Percentiles rank a stretch among this genome's conserved stretches.
Conservation (phyloP, 2,797 vertebrate genomes). For the Danio jaintianensis region DNA sequence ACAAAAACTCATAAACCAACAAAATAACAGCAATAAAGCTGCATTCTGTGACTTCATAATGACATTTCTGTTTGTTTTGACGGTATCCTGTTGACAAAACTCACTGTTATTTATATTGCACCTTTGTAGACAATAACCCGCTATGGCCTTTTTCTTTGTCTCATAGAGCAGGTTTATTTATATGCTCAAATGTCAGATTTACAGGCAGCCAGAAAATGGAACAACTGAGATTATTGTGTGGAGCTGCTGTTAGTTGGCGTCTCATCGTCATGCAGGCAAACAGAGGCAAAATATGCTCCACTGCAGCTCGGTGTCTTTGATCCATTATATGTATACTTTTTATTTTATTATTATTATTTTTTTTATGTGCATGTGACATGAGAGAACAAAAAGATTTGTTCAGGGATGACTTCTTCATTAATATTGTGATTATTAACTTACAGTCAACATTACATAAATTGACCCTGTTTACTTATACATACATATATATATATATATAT, state of each 20-base stretch:
- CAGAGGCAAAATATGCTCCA: not conserved
- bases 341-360: too few species aligned
- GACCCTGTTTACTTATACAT: too few species aligned
- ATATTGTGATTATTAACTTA: not conserved
- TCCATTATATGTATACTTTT: conserved; percentile 10
- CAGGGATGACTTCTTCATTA: not conserved
- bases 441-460: too few species aligned
- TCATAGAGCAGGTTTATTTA: conserved; percentile 21
- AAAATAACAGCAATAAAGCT: conserved; percentile 2
- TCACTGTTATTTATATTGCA: conserved; percentile 34
- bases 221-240: conserved; percentile 27
- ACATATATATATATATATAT: too few species aligned
- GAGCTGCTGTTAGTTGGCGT: conserved; percentile 21
- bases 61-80: conserved; percentile 36
- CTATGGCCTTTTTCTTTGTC: conserved; percentile 21
- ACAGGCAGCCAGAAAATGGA: conserved; percentile 24
- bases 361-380: conserved; percentile 3
- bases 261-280: conserved; percentile 11
- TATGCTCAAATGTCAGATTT: conserved; percentile 44
- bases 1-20: not conserved
- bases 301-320: conserved; percentile 10
- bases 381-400: conserved; percentile 14
- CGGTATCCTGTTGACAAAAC: conserved; percentile 26
- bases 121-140: conserved; percentile 12
- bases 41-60: conserved; percentile 24